phyloP scores from a whole-genome alignment of 2,888 invertebrate genomes.

The Dryocosmus kuriphilus region DNA sequence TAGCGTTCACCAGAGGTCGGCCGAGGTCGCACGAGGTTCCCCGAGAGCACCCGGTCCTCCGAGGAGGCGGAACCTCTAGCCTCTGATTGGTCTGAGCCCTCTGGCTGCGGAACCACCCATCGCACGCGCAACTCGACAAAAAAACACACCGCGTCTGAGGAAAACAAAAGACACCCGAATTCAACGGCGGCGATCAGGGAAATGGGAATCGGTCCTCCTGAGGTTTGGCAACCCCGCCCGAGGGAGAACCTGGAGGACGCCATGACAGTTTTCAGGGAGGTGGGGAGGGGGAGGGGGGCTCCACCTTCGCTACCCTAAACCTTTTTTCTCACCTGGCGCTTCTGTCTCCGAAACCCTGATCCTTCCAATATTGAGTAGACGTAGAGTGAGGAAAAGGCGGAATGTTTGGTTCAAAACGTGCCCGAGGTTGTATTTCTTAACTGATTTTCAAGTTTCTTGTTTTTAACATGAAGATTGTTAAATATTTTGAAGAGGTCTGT shows the following conservation, averaged over 20 bases:
- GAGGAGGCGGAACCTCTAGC: constrained; percentile 50
- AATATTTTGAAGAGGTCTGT: too few species aligned
- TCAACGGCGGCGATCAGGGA: constrained; percentile 32
- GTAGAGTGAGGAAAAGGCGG: too few species aligned
- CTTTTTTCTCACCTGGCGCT: not conserved
- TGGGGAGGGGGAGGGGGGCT: constrained; percentile 20
- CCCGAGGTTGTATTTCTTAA: too few species aligned
- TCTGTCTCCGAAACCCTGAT: not conserved
- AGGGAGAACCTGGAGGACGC: constrained; percentile 47
- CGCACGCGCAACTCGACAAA: constrained; percentile 54
- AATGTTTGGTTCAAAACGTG: too few species aligned
- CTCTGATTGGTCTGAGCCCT: constrained; percentile 53
- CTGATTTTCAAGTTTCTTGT: too few species aligned
- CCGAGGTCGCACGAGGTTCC: constrained; percentile 26
- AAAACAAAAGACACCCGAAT: constrained; percentile 53
- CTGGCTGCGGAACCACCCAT: constrained; percentile 53
- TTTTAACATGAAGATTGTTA: too few species aligned
- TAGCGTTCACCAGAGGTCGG: constrained; percentile 42
- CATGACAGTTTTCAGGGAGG: constrained; percentile 42
- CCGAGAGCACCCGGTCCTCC: constrained; percentile 51
- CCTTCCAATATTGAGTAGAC: not conserved
- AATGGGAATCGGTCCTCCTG: constrained; percentile 28
- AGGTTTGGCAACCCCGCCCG: constrained; percentile 42
- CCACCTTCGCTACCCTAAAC: constrained; percentile 39
- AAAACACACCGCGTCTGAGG: constrained; percentile 45